Conservation (phyloP, 2,888 invertebrate species). For the Bellardia pandia region DNA sequence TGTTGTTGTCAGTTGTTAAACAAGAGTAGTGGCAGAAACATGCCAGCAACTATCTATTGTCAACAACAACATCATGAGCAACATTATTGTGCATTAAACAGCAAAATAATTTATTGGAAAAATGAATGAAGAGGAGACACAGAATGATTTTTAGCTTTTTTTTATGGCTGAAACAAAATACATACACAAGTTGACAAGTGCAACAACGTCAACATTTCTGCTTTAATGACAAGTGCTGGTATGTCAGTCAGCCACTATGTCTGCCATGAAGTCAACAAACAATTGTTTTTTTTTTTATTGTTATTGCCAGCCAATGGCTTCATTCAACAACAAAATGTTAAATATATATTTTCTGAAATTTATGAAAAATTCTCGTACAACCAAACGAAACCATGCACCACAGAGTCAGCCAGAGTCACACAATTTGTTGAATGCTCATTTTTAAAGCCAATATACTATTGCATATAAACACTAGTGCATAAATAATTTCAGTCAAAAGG, state of each 20-base stretch:
- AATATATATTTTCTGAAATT: slow-evolving; percentile 25
- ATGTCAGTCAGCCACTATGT: slow-evolving; percentile 2
- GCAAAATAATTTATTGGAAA: slow-evolving; percentile 45
- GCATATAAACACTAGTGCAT: no score
- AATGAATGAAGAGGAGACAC: background rate
- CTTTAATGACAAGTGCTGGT: slow-evolving; percentile 43
- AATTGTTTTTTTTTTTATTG: slow-evolving; percentile 18
- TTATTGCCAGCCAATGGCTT: slow-evolving; percentile 56
- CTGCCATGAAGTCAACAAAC: slow-evolving; percentile 24
- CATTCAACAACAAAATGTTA: slow-evolving; percentile 29
- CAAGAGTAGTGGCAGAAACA: slow-evolving; percentile 15
- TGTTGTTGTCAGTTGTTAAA: slow-evolving; percentile 49
- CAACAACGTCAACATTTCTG: slow-evolving; percentile 56
- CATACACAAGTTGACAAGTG: slow-evolving; percentile 23
- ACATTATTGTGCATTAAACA: slow-evolving; percentile 55
- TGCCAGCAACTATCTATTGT: slow-evolving; percentile 26
- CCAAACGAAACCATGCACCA: background rate
- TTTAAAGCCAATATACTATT: background rate
- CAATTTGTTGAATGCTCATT: slow-evolving; percentile 28
- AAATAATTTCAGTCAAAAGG: slow-evolving; percentile 24
- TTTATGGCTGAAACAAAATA: slow-evolving; percentile 3
- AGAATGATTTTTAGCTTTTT: slow-evolving; percentile 11
- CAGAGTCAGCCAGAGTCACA: background rate
- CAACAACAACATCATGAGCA: slow-evolving; percentile 46
- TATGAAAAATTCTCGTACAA: slow-evolving; percentile 15